Evolutionary conservation across 2,888 invertebrate species (phyloP).

Genomic region (Oligia fasciuncula): DNA sequence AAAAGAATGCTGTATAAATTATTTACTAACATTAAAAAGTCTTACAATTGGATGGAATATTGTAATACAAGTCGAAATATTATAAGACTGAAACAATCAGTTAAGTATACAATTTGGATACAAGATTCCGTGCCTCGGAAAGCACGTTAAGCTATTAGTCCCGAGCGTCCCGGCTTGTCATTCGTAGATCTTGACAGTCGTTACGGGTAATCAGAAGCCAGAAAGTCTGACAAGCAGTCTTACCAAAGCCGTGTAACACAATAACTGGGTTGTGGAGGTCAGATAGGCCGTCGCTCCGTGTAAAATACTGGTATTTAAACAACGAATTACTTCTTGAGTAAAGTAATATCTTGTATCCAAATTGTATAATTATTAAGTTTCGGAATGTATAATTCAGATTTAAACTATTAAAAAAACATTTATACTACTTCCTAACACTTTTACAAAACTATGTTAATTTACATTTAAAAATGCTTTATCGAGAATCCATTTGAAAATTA

Average conservation of each 20-base stretch:
- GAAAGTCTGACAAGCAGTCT: background rate
- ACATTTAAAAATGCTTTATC: conserved; percentile 4
- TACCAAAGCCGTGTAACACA: background rate
- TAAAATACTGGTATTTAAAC: background rate
- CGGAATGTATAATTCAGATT: conserved; percentile 46
- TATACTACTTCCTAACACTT: conserved; percentile 24
- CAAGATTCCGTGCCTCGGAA: background rate
- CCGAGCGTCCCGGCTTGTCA: background rate
- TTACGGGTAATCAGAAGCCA: too few species aligned
- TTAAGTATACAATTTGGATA: conserved; percentile 28
- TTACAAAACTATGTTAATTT: conserved; percentile 27
- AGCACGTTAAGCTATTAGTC: background rate
- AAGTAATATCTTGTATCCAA: background rate
- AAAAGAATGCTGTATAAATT: conserved; percentile 29
- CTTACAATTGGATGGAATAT: conserved; percentile 58
- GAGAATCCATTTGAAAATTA: background rate
- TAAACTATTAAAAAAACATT: conserved; percentile 18
- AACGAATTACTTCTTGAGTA: background rate
- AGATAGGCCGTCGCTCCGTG: background rate
- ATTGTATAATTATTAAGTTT: conserved; percentile 7
- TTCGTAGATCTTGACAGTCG: too few species aligned
- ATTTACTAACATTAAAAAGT: conserved; percentile 48
- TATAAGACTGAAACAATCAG: background rate
- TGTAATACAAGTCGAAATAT: conserved; percentile 30
- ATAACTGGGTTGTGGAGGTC: too few species aligned